phyloP scores from a whole-genome alignment of 2,797 vertebrate species.

The Mallotus villosus region DNA sequence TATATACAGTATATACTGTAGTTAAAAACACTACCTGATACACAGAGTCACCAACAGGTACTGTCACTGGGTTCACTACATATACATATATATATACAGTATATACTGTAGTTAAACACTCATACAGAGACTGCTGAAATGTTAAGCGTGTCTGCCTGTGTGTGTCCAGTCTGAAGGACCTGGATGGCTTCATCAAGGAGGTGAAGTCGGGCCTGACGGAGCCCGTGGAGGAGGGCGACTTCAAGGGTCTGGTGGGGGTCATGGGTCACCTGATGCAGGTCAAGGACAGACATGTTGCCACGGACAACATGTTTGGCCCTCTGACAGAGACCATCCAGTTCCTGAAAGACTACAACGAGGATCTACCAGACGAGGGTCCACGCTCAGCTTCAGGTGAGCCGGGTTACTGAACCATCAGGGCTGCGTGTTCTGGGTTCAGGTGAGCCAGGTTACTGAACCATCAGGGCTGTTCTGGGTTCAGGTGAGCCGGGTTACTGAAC shows the following conservation, averaged over 20 bases:
- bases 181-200: slow-evolving; percentile 73
- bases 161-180: slow-evolving; percentile 73
- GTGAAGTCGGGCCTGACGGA: slow-evolving; percentile 66
- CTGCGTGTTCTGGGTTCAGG: slow-evolving; percentile 57
- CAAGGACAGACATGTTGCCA: slow-evolving; percentile 74
- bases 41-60: too few relatives aligned
- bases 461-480: too few relatives aligned
- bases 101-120: too few relatives aligned
- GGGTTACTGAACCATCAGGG: background rate
- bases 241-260: slow-evolving; percentile 71
- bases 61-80: too few relatives aligned
- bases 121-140: too few relatives aligned
- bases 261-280: slow-evolving; percentile 79
- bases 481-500: too few relatives aligned
- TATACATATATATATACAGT: too few relatives aligned
- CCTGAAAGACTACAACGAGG: slow-evolving; percentile 76
- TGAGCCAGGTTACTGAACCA: slow-evolving; percentile 29
- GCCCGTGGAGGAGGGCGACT: slow-evolving; percentile 75
- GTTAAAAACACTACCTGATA: too few relatives aligned
- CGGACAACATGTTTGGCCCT: slow-evolving; percentile 79
- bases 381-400: slow-evolving; percentile 76
- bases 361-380: slow-evolving; percentile 75
- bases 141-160: slow-evolving; percentile 12
- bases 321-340: slow-evolving; percentile 79
- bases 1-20: too few relatives aligned